Evolutionary conservation across 1,140 invertebrate species (phyloP), one percentile per base, ranked within the genome.

Genomic region (Conopomorpha cramerella): DNA sequence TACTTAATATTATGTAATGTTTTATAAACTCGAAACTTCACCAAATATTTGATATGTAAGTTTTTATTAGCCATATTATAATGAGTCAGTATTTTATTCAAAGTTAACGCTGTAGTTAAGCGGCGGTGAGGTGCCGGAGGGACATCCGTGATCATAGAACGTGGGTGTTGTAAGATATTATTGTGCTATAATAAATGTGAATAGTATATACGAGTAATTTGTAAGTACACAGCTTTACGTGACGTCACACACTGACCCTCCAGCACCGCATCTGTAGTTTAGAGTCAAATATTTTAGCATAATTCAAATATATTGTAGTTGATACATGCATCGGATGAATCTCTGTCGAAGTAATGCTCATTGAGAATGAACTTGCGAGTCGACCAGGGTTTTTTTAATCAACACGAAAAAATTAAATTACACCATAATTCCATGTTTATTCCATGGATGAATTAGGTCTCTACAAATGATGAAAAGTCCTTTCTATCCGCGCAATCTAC

Each of bases 161-260:
- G 51, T 46, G 43, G 57, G 61, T 65, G 56, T 58, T 72, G 63
- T 67, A 54, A 72, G 70, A 72, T 72, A 67, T 72, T 74, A 74
- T 63, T 72, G 66, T 71, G 66, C 66, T 74, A n/a, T n/a, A n/a
- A 68, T 70, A 70, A 66, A 70, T 72, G 70, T 74, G 67, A 72
- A 74, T 74, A 74, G 68, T 72, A 72, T 71, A 70, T 72, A 72
- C 65, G 65, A 72, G 55, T 72, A 74, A 64, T 64, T 65, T 74
- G 65, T 74, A 72, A 74, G 68, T 68, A 57, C 60, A 55, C 68
- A 71, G 63, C 65, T 74, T 70, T 70, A 70, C 65, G 58, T 68
- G 65, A 74, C 64, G 56, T 58, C 60, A 65, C 62, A 58, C 49
- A 49, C 50, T 49, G 50, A 49, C 42, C 55, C 66, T 63, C 65